phyloP scores from a whole-genome alignment of 2,888 invertebrate genomes.

The Patella ulyssiponensis region DNA sequence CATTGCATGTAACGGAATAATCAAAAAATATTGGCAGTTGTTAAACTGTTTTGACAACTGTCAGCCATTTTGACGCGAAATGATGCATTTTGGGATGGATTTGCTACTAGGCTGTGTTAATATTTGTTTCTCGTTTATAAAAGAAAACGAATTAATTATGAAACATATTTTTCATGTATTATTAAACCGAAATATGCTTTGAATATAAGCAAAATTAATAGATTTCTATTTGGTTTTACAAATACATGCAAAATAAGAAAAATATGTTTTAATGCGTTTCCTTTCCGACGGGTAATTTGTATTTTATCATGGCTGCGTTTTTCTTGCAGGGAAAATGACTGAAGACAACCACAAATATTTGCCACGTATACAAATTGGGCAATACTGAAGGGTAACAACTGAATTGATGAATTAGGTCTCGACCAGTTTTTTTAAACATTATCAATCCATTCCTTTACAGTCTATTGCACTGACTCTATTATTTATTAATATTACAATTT shows the following conservation, averaged over 20 bases:
- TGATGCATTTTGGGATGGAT: constrained; percentile 36
- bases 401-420: too few species aligned
- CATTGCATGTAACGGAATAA: constrained; percentile 1
- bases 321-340: too few species aligned
- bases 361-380: too few species aligned
- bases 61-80: constrained; percentile 58
- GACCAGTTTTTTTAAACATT: too few species aligned
- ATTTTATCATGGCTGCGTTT: too few species aligned
- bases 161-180: neutral
- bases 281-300: too few species aligned
- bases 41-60: constrained; percentile 43
- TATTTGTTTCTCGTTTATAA: neutral
- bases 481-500: too few species aligned
- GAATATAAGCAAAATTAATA: constrained; percentile 13
- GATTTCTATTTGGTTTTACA: constrained; percentile 13
- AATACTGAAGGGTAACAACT: too few species aligned
- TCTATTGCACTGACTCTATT: too few species aligned
- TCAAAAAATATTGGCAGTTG: neutral
- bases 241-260: neutral
- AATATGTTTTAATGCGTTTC: too few species aligned
- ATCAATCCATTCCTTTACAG: too few species aligned
- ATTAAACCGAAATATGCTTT: neutral
- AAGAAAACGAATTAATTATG: neutral
- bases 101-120: constrained; percentile 1
- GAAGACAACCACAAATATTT: too few species aligned